These are phyloP conservation scores for Pontoporia blainvillei DNA, from an alignment of 2,113 vertebrate species.

Conservation along the genomic window DNA sequence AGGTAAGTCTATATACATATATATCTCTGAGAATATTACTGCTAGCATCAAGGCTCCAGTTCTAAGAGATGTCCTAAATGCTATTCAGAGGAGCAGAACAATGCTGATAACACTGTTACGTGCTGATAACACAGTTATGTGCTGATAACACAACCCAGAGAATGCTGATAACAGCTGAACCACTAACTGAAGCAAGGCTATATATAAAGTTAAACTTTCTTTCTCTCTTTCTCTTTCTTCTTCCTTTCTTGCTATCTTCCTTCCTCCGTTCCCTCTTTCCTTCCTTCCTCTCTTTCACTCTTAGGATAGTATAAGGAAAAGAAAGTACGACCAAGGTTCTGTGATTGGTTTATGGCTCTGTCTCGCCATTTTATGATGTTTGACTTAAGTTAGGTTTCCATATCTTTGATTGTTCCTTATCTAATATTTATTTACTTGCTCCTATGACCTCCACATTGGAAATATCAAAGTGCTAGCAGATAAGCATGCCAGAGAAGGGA, in stretches of 20 bases:
- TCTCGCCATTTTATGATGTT: not conserved
- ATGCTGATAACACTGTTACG: not conserved
- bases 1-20: not conserved
- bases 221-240: not conserved
- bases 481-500: not conserved
- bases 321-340: not conserved
- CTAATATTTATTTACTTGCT: not conserved
- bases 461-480: not conserved
- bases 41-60: not conserved
- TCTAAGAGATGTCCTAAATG: not conserved
- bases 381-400: not conserved
- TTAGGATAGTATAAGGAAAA: not conserved
- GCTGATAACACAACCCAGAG: not conserved
- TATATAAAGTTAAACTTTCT: not conserved
- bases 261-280: not conserved
- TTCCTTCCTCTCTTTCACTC: not conserved
- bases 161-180: not conserved
- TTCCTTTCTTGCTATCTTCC: accelerated
- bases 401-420: not conserved
- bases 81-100: not conserved
- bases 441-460: not conserved
- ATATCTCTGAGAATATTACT: not conserved
- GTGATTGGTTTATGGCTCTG: not conserved
- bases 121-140: not conserved
- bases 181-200: not conserved